Evolutionary conservation across 2,888 invertebrate genomes (phyloP).

Genomic region (Andricus quercusramuli): DNA sequence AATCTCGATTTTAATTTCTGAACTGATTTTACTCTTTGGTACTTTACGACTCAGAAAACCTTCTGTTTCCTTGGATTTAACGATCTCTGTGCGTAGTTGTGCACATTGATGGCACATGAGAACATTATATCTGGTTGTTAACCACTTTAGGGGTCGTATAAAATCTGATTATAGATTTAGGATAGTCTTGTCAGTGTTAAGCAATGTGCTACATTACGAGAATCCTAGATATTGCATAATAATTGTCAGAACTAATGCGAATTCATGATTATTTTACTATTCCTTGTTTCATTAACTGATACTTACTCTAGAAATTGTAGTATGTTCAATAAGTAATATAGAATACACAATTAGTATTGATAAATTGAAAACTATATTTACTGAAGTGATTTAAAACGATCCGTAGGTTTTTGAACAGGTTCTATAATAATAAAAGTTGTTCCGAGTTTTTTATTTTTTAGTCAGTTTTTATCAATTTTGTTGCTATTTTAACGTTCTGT

Average conservation of each 20-base stretch:
- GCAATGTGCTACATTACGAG: neutral
- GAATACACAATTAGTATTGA: neutral
- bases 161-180: constrained; percentile 25
- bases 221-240: neutral
- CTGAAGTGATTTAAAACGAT: no score
- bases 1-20: neutral
- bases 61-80: constrained; percentile 14
- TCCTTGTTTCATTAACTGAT: neutral
- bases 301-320: neutral
- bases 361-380: no score
- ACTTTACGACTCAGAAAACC: constrained; percentile 9
- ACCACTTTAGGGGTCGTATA: constrained; percentile 3
- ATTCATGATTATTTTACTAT: neutral
- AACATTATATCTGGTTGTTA: constrained; percentile 23
- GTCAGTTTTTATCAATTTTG: no score
- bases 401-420: no score
- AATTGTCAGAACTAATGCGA: neutral
- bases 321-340: neutral
- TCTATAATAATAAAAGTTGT: no score
- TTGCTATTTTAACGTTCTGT: no score
- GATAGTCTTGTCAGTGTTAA: neutral
- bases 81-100: constrained; percentile 8
- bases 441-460: no score
- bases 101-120: constrained; percentile 12
- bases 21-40: neutral